These are phyloP conservation scores for Hanleya hanleyi DNA, from an alignment of 2,888 invertebrate species.

Conservation along the genomic window DNA sequence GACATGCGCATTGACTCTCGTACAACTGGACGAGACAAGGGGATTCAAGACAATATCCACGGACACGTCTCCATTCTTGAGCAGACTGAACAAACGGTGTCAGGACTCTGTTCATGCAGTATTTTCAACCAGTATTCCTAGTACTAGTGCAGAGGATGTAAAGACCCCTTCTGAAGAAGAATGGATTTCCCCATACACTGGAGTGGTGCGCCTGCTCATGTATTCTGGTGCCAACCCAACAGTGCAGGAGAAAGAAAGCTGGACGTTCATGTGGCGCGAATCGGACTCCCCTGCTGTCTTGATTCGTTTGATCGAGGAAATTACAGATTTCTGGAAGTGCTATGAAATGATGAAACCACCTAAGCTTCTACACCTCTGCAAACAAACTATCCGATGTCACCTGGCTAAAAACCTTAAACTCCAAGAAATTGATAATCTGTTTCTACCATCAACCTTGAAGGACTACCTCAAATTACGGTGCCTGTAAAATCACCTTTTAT, in stretches of 20 bases:
- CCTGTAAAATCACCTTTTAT: conserved; percentile 15
- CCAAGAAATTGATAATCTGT: conserved; percentile 38
- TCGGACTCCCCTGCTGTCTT: conserved; percentile 14
- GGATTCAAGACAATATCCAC: not conserved
- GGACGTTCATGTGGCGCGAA: not conserved
- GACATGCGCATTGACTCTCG: conserved; percentile 11
- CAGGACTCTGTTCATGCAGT: no score
- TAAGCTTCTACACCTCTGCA: conserved; percentile 38
- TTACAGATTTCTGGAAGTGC: conserved; percentile 35
- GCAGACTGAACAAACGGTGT: no score
- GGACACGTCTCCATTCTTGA: no score
- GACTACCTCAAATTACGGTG: conserved; percentile 40
- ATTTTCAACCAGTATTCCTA: no score
- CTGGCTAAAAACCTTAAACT: conserved; percentile 35
- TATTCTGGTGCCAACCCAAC: conserved; percentile 30
- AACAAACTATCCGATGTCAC: conserved; percentile 36
- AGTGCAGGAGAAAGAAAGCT: conserved; percentile 8
- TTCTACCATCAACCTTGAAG: conserved; percentile 42
- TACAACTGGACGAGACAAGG: conserved; percentile 12
- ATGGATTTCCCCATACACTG: conserved; percentile 39
- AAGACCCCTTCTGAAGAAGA: conserved; percentile 6
- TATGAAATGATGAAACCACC: conserved; percentile 24
- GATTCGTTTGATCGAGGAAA: conserved; percentile 37
- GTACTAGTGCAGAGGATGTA: no score
- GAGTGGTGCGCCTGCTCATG: conserved; percentile 44